Conservation (phyloP, 1,140 invertebrate species). For the Tenebrio molitor region DNA sequence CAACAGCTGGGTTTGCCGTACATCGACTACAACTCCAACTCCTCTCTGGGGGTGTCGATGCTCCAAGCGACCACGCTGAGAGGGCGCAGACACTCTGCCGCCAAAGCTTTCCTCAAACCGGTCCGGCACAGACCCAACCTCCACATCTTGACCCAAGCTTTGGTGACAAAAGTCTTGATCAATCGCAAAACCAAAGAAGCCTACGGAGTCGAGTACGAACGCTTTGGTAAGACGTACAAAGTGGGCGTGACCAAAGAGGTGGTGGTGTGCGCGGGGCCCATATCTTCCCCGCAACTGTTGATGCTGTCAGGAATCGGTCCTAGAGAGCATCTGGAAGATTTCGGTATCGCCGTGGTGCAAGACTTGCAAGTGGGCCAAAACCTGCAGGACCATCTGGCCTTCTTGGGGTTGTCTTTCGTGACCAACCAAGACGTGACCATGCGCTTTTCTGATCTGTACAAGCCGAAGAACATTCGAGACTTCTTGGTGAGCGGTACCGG, state of each 20-base stretch:
- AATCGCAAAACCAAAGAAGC: constrained; percentile 79
- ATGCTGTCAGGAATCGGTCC: constrained; percentile 86
- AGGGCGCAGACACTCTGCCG: constrained; percentile 84
- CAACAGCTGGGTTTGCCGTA: constrained; percentile 78
- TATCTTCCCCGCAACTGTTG: constrained; percentile 87
- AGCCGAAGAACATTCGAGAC: constrained; percentile 60
- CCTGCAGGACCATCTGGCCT: constrained; percentile 73
- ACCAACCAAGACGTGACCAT: constrained; percentile 69
- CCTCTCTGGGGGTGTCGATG: constrained; percentile 89
- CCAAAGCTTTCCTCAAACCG: constrained; percentile 88
- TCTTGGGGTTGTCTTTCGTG: constrained; percentile 74
- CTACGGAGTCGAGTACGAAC: constrained; percentile 86
- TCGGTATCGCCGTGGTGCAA: constrained; percentile 62
- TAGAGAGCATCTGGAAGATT: constrained; percentile 68
- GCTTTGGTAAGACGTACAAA: constrained; percentile 76
- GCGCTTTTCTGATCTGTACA: constrained; percentile 61
- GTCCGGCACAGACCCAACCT: constrained; percentile 84
- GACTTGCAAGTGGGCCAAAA: constrained; percentile 71
- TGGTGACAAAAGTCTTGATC: constrained; percentile 86
- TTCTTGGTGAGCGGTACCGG: constrained; percentile 42
- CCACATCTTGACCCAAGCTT: constrained; percentile 84
- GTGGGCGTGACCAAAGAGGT: constrained; percentile 86
- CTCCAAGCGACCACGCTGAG: constrained; percentile 82
- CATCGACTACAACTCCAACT: constrained; percentile 87
- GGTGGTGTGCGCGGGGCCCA: constrained; percentile 85